A percentile compares a stretch with the other conserved stretches of the same genome.
phyloP scores from a whole-genome alignment of 23 tunicate genomes.

The Trididemnum nubilum region DNA sequence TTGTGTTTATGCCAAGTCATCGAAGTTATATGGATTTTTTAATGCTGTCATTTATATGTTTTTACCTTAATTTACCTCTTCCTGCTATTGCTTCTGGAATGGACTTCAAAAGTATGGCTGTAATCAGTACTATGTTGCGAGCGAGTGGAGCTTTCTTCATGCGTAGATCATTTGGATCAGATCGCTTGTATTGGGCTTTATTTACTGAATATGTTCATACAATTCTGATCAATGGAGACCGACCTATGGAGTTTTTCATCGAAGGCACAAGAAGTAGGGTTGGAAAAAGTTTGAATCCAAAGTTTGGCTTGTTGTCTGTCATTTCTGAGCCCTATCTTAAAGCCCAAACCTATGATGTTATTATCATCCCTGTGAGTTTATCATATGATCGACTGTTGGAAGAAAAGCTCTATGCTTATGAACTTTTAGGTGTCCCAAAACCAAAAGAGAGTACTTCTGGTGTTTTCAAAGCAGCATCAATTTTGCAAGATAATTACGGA shows the following conservation, averaged over 20 bases:
- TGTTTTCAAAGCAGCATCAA: slow-evolving; percentile 60
- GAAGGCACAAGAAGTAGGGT: slow-evolving; percentile 90
- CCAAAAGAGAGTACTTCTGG: slow-evolving; percentile 95
- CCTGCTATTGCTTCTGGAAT: slow-evolving; percentile 97
- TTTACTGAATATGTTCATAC: slow-evolving; percentile 91
- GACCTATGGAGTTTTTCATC: slow-evolving; percentile 91
- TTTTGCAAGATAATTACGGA: slow-evolving; percentile 53
- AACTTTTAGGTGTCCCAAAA: slow-evolving; percentile 84
- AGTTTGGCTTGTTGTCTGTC: slow-evolving; percentile 81
- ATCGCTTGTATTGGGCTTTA: slow-evolving; percentile 84
- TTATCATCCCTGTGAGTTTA: slow-evolving; percentile 78
- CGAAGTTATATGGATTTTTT: slow-evolving; percentile 94
- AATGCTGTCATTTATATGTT: slow-evolving; percentile 72
- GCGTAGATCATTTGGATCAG: slow-evolving; percentile 89
- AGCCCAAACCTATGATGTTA: slow-evolving; percentile 82
- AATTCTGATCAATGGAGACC: slow-evolving; percentile 74
- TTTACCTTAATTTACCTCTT: slow-evolving; percentile 71
- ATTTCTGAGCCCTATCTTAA: slow-evolving; percentile 88
- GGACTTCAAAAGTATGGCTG: slow-evolving; percentile 89
- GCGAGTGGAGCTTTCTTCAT: slow-evolving; percentile 93
- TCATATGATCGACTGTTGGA: slow-evolving; percentile 87
- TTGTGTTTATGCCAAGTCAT: slow-evolving; percentile 89
- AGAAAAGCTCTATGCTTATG: slow-evolving; percentile 85
- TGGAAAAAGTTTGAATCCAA: slow-evolving; percentile 83
- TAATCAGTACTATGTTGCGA: slow-evolving; percentile 63